A percentile compares a stretch with the other conserved stretches of the same genome.
phyloP scores from a whole-genome alignment of 2,888 invertebrate genomes.

The Ornithoptera priamus region DNA sequence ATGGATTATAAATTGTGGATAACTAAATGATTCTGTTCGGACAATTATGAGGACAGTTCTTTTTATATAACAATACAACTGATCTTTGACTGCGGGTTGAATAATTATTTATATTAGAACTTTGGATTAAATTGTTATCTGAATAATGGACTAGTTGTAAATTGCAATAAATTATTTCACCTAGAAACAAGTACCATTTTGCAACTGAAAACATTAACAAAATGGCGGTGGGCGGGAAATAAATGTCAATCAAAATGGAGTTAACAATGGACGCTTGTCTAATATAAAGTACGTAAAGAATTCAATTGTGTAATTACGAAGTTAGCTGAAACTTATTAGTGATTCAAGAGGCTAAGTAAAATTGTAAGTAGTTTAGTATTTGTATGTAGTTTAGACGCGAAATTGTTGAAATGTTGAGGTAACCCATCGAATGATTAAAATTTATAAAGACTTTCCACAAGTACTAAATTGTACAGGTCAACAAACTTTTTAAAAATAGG shows the following conservation, averaged over 20 bases:
- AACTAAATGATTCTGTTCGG: neutral
- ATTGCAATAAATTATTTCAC: constrained; percentile 7
- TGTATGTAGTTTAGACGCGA: too few relatives aligned
- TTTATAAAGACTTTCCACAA: too few relatives aligned
- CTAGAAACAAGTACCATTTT: constrained; percentile 13
- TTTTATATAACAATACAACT: too few relatives aligned
- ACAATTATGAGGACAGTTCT: too few relatives aligned
- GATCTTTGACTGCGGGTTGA: neutral
- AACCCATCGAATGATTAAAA: too few relatives aligned
- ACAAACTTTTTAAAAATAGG: too few relatives aligned
- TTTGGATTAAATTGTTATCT: neutral
- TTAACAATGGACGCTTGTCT: constrained; percentile 33
- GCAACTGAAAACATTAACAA: constrained; percentile 13
- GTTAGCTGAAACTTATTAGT: constrained; percentile 1
- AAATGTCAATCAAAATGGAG: constrained; percentile 37
- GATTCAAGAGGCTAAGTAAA: neutral
- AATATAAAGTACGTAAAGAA: neutral
- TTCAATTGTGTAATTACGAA: neutral
- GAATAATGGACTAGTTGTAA: neutral
- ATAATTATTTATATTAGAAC: constrained; percentile 1
- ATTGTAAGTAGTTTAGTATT: too few relatives aligned
- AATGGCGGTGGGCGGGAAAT: constrained; percentile 28
- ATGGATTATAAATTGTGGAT: constrained; percentile 5
- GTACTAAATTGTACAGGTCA: too few relatives aligned
- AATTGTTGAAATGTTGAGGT: too few relatives aligned